Evolutionary conservation across 2,888 invertebrate species (phyloP).

Genomic region (Xanthorhoe spadicearia): DNA sequence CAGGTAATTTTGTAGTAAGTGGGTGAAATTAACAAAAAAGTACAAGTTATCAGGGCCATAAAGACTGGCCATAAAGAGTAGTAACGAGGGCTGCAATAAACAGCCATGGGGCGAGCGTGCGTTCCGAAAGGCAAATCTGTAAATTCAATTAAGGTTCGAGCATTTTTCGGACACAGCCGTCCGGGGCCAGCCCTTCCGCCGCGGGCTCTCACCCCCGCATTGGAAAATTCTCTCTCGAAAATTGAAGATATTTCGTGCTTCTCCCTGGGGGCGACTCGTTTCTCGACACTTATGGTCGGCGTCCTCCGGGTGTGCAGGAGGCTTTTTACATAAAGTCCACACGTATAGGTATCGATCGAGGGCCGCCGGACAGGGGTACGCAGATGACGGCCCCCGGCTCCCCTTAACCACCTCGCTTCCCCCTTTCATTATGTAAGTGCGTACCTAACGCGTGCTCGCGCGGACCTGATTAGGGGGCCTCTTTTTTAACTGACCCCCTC

Average conservation of each 20-base stretch:
- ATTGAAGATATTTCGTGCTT: slow-evolving; percentile 84
- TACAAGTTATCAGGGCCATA: slow-evolving; percentile 59
- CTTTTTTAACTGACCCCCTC: slow-evolving; percentile 84
- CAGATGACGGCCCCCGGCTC: slow-evolving; percentile 78
- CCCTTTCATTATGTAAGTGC: slow-evolving; percentile 85
- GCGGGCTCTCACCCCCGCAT: slow-evolving; percentile 81
- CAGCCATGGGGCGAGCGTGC: slow-evolving; percentile 67
- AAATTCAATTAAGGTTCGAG: slow-evolving; percentile 82
- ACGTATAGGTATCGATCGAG: slow-evolving; percentile 84
- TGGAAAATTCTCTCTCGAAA: slow-evolving; percentile 85
- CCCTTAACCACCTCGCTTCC: slow-evolving; percentile 68
- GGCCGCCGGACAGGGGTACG: slow-evolving; percentile 83
- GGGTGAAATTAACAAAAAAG: slow-evolving; percentile 48
- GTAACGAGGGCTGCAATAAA: slow-evolving; percentile 72
- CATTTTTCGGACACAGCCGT: slow-evolving; percentile 82
- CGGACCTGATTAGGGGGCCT: slow-evolving; percentile 83
- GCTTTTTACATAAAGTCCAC: slow-evolving; percentile 85
- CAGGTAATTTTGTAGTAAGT: slow-evolving; percentile 7
- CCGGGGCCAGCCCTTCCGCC: slow-evolving; percentile 78
- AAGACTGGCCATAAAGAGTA: slow-evolving; percentile 60
- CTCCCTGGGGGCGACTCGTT: slow-evolving; percentile 83
- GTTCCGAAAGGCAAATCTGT: slow-evolving; percentile 81
- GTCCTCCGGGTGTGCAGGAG: slow-evolving; percentile 83
- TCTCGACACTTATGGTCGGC: slow-evolving; percentile 84
- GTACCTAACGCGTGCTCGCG: slow-evolving; percentile 82